Conservation (phyloP, 2,797 vertebrate genomes). For the Enteromius radiatus region DNA sequence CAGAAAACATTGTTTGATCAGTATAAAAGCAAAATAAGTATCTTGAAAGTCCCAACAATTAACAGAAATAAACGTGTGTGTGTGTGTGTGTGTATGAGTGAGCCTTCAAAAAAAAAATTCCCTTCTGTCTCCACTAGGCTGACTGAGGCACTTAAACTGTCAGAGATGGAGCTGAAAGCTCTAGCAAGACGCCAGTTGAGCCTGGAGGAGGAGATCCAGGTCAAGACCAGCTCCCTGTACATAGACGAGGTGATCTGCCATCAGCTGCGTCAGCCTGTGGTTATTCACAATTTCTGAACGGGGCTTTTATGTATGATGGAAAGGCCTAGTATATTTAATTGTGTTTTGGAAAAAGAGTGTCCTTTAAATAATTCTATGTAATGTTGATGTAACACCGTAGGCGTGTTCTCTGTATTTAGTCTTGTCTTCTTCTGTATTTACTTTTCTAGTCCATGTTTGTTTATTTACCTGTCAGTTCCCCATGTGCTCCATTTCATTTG, state of each 20-base stretch:
- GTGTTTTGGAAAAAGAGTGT: slow-evolving; percentile 2
- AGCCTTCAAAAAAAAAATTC: not conserved
- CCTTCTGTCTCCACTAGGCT: slow-evolving; percentile 72
- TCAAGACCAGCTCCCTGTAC: slow-evolving; percentile 85
- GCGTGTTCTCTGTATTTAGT: no score
- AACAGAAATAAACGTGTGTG: not conserved
- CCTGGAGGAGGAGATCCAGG: slow-evolving; percentile 86
- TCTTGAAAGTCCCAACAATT: not conserved
- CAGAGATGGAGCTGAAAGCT: slow-evolving; percentile 78
- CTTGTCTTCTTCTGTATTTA: no score
- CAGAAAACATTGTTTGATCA: not conserved
- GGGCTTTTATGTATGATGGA: not conserved
- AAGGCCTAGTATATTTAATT: not conserved
- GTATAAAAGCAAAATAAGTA: not conserved
- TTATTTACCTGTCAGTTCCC: no score
- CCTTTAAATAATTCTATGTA: not conserved
- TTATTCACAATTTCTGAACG: slow-evolving; percentile 78
- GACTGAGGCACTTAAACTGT: slow-evolving; percentile 72
- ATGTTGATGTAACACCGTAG: no score
- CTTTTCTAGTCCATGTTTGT: no score
- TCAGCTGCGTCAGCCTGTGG: slow-evolving; percentile 81
- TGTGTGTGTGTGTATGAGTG: not conserved
- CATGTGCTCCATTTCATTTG: no score
- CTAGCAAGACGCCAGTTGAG: slow-evolving; percentile 80
- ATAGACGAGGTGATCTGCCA: slow-evolving; percentile 89